Evolutionary conservation across 2,888 invertebrate genomes (phyloP), one percentile per base, ranked within the genome.

Genomic region (Dolichopus griseipennis): DNA sequence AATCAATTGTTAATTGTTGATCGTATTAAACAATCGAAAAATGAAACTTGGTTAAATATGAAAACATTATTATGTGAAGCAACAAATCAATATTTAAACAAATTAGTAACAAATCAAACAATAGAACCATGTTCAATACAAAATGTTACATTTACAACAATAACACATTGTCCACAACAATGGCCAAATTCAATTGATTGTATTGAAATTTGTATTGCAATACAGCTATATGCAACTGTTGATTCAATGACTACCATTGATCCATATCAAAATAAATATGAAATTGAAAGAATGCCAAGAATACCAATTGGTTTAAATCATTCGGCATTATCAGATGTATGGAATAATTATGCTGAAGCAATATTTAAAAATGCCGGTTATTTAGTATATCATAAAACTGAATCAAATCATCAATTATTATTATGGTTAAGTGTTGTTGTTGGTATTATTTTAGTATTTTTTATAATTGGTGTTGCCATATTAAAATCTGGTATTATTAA

Each of bases 341-440:
- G 72, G 71, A 27, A 65, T 9, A 65, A 68, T 10, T 72, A 66
- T 68, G 74, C 72, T 34, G 63, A 68, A 18, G 9, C 18, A 0
- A 63, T 41, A 9, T 72, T 74, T 21, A 15, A 67, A n/a, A 18
- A 41, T 9, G 63, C 63, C 20, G 71, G 71, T 15, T 70, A 70
- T 64, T 18, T 20, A 0, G 72, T 71, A 43, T 75, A 73, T 41
- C 67, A 66, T 7, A 21, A 72, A 8, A 72, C 73, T 2, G 69
- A 72, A 61, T 67, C 71, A 10, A 66, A 69, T 9, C 63, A 70
- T 0, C 43, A 71, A 64, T 65, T 75, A 20, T 65, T 73, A 2
- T 67, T 73, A 61, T 75, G 75, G 74, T 66, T 70, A 1, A 71
- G 72, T 12, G 71, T 75, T 61, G 71, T 72, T 7, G 63, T 73